Evolutionary conservation across 1,140 invertebrate genomes (phyloP), one percentile per base, ranked within the genome.

Genomic region (Andrena cerasifolii): DNA sequence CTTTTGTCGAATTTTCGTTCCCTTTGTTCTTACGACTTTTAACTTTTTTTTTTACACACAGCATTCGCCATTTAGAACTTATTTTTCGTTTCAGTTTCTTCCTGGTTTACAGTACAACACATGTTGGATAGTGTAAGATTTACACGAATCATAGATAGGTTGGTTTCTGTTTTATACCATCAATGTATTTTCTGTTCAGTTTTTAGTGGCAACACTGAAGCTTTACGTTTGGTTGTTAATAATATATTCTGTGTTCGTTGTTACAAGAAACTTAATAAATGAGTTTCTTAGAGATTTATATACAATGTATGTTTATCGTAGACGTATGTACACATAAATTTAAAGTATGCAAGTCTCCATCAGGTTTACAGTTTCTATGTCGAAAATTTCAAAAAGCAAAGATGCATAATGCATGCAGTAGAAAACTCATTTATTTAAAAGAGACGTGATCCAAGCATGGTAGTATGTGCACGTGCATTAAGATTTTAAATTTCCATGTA

Each of bases 1-100:
- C 47, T 33, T 53, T 0, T 6, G 24, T 33, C 45, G 0, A 6
- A 58, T 43, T 59, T 12, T 33, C 3, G 28, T 31, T 67, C 40
- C n/a, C n/a, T 49, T 31, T 77, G 18, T 36, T 16, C 40, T 65
- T 56, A 28, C 21, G 31, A 70, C n/a, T 56, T 74, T 53, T 56
- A n/a, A 74, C 75, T 63, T 72, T 71, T 40, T 21, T 58, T 74
- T 71, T 61, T 49, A 68, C 58, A 49, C 7, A 59, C 31, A 49
- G 26, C 53, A 36, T 79, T 36, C 59, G 18, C 86, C 51, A 79
- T 76, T 73, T 78, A n/a, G 51, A 58, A 78, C 80, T 85, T 59
- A 53, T 82, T 79, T 80, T 87, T 78, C 67, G 58, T 90, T 89
- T 86, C 87, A 89, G 87, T 89, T 89, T 84, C 77, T 81, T 85